A percentile compares a stretch with the other conserved stretches of the same genome.
These are phyloP conservation scores for Orthosia gracilis DNA, from an alignment of 2,888 invertebrate species.

Conservation along the genomic window DNA sequence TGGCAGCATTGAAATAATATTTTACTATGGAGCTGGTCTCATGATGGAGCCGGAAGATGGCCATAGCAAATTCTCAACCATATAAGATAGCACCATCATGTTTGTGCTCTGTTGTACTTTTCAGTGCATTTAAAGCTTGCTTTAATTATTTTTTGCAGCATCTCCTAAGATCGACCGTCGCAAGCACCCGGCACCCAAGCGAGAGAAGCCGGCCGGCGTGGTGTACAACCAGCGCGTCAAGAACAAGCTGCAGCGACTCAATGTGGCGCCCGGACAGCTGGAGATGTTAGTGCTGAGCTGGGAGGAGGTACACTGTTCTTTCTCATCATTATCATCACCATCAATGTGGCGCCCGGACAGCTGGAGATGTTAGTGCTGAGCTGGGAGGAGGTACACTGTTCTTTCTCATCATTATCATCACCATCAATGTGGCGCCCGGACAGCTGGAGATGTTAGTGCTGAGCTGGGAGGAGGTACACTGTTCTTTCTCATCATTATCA, in stretches of 20 bases:
- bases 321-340: too few relatives aligned
- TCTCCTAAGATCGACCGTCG: slow-evolving; percentile 35
- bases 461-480: slow-evolving; percentile 81
- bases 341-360: slow-evolving; percentile 74
- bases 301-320: slow-evolving; percentile 76
- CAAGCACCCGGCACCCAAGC: slow-evolving; percentile 51
- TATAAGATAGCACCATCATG: too few relatives aligned
- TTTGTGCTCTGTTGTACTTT: too few relatives aligned
- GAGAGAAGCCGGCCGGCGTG: slow-evolving; percentile 77
- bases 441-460: slow-evolving; percentile 79
- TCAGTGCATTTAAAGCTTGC: too few relatives aligned
- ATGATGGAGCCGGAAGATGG: too few relatives aligned
- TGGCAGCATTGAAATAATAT: too few relatives aligned
- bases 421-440: slow-evolving; percentile 73
- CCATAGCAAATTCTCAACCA: too few relatives aligned
- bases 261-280: slow-evolving; percentile 72
- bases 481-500: too few relatives aligned
- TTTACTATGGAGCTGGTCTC: too few relatives aligned
- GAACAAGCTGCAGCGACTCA: slow-evolving; percentile 75
- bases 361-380: slow-evolving; percentile 80
- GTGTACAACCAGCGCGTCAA: slow-evolving; percentile 74
- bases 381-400: slow-evolving; percentile 80
- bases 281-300: slow-evolving; percentile 81
- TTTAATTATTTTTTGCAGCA: not conserved
- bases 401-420: too few relatives aligned